Conservation (phyloP, 2,888 invertebrate species). For the Lepetodrilus schrolli region DNA sequence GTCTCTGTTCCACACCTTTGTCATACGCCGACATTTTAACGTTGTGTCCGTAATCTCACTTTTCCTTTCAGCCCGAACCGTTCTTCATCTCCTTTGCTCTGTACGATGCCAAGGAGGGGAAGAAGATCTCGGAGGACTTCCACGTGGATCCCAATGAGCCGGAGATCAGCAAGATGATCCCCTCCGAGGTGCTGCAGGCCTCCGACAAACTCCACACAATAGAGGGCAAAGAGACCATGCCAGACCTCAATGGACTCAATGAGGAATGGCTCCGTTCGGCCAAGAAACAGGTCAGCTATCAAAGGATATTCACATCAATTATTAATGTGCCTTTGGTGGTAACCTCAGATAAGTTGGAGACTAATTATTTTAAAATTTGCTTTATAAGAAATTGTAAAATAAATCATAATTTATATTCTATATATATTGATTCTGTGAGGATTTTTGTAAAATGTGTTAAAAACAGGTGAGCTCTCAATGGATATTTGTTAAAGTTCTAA, state of each 20-base stretch:
- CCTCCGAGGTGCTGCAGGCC: constrained; percentile 59
- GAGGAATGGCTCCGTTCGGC: constrained; percentile 81
- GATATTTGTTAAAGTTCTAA: too few species aligned
- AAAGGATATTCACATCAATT: too few species aligned
- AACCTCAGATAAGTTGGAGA: too few species aligned
- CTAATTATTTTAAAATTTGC: too few species aligned
- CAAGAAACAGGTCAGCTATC: constrained; percentile 52
- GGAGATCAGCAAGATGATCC: constrained; percentile 70
- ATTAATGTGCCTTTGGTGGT: too few species aligned
- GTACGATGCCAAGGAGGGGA: constrained; percentile 90
- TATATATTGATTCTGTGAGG: too few species aligned
- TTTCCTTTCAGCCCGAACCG: constrained; percentile 84
- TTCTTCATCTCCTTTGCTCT: constrained; percentile 92
- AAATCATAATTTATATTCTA: too few species aligned
- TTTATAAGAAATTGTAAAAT: too few species aligned
- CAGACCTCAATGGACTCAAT: constrained; percentile 83
- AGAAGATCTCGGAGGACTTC: constrained; percentile 94
- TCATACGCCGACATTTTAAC: not conserved
- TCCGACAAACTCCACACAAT: constrained; percentile 62
- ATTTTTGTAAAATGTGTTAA: too few species aligned
- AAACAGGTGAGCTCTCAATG: too few species aligned
- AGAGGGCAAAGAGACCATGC: constrained; percentile 65
- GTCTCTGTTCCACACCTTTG: not conserved
- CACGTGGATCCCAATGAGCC: constrained; percentile 77
- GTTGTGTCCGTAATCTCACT: not conserved